A percentile compares a stretch with the other conserved stretches of the same genome.
Conservation (phyloP, 2,797 vertebrate genomes). For the Thripadectes ignobilis region DNA sequence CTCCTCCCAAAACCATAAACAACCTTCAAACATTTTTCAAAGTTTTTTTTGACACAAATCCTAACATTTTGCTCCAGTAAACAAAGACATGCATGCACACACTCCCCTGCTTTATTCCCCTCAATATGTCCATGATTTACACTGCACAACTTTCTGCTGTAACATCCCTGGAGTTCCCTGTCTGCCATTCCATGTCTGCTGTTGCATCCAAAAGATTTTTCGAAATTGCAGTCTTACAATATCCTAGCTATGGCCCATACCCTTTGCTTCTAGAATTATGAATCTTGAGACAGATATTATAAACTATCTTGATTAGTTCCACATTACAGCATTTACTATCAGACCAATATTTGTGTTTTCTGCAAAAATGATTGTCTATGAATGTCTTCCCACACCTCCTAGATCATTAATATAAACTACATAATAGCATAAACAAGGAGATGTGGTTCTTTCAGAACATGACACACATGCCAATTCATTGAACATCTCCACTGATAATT, state of each 20-base stretch:
- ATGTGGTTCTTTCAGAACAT: not conserved
- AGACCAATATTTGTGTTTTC: not conserved
- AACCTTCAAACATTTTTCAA: not conserved
- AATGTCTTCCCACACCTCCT: not conserved
- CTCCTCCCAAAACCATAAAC: not conserved
- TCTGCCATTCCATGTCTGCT: not conserved
- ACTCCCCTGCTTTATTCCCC: not conserved
- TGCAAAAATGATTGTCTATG: not conserved
- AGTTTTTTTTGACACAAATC: not conserved
- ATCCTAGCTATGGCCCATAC: not conserved
- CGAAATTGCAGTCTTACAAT: not conserved
- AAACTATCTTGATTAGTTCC: not conserved
- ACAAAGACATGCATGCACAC: not conserved
- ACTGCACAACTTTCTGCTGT: not conserved
- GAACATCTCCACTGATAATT: not conserved
- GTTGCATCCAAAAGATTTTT: not conserved
- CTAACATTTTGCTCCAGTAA: not conserved
- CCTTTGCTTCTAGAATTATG: not conserved
- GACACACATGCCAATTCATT: not conserved
- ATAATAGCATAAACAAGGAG: not conserved
- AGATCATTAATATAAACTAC: not conserved
- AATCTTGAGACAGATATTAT: not conserved
- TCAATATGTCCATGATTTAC: not conserved
- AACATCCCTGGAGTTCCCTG: not conserved
- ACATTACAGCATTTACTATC: not conserved